A percentile compares a stretch with the other conserved stretches of the same genome.
These are phyloP conservation scores for Ips nitidus DNA, from an alignment of 1,140 invertebrate species.

Conservation along the genomic window DNA sequence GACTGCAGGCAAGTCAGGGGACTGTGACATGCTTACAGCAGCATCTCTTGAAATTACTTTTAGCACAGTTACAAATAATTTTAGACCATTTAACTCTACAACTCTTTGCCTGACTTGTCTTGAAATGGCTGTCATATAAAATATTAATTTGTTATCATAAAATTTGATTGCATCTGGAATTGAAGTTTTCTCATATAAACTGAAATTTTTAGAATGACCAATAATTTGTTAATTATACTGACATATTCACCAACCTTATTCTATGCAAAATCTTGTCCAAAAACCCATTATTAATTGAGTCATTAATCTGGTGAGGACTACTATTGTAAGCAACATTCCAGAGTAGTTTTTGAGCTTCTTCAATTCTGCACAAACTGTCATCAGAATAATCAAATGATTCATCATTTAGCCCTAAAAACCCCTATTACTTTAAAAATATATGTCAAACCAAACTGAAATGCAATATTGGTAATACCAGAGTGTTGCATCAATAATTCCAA, in stretches of 20 bases:
- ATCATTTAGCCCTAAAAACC: conserved; percentile 39
- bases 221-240: neutral
- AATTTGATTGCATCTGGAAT: conserved; percentile 73
- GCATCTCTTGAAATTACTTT: conserved; percentile 68
- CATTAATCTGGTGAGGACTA: conserved; percentile 66
- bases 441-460: conserved; percentile 12
- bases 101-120: conserved; percentile 69
- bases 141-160: conserved; percentile 87
- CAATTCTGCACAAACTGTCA: conserved; percentile 57
- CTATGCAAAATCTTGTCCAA: conserved; percentile 74
- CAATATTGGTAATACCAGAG: conserved; percentile 40
- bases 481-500: conserved; percentile 65
- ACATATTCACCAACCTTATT: conserved; percentile 57
- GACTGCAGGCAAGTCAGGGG: conserved; percentile 28
- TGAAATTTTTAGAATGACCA: conserved; percentile 11
- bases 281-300: conserved; percentile 71
- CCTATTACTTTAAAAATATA: neutral
- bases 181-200: conserved; percentile 51
- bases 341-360: conserved; percentile 84
- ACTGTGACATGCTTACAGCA: conserved; percentile 32
- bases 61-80: conserved; percentile 77
- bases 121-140: conserved; percentile 82
- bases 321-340: conserved; percentile 85
- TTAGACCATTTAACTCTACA: conserved; percentile 78
- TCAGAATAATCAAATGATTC: conserved; percentile 52